These are phyloP conservation scores for Acrocephalus kingi DNA, from an alignment of 2,113 vertebrate genomes.

Conservation along the genomic window DNA sequence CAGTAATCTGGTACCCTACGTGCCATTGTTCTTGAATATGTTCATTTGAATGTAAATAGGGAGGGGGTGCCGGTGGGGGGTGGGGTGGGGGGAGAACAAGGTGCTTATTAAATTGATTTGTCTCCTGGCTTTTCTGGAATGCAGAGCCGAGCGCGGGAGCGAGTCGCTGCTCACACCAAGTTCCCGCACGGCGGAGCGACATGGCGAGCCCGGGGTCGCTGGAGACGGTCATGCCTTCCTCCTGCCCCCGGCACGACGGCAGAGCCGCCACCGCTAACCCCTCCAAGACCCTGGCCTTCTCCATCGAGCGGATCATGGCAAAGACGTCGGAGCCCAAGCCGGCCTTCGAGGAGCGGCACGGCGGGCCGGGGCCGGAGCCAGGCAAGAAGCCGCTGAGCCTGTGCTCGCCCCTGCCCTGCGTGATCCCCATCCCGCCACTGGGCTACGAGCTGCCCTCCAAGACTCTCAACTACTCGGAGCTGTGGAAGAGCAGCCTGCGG, in stretches of 20 bases:
- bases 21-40: conserved; percentile 85
- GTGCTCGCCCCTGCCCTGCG: conserved; percentile 91
- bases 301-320: conserved; percentile 99
- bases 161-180: conserved; percentile 78
- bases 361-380: conserved; percentile 72
- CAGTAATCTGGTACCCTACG: conserved; percentile 90
- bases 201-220: conserved; percentile 92
- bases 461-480: conserved; percentile 93
- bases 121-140: conserved; percentile 87
- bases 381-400: conserved; percentile 86
- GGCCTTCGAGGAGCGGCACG: conserved; percentile 73
- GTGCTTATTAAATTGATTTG: conserved; percentile 92
- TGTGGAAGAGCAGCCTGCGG: conserved; percentile 92
- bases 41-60: conserved; percentile 94
- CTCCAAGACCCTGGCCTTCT: conserved; percentile 95
- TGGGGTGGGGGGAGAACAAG: conserved; percentile 75
- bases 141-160: conserved; percentile 80
- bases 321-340: conserved; percentile 87
- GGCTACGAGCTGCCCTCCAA: conserved; percentile 91
- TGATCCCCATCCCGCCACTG: conserved; percentile 91
- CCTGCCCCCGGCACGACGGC: conserved; percentile 81
- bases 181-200: conserved; percentile 62
- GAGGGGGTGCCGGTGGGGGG: conserved; percentile 83
- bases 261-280: conserved; percentile 82
- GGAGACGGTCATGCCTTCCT: conserved; percentile 86